phyloP scores from a whole-genome alignment of 2,797 vertebrate species.

The Pelodytes ibericus region DNA sequence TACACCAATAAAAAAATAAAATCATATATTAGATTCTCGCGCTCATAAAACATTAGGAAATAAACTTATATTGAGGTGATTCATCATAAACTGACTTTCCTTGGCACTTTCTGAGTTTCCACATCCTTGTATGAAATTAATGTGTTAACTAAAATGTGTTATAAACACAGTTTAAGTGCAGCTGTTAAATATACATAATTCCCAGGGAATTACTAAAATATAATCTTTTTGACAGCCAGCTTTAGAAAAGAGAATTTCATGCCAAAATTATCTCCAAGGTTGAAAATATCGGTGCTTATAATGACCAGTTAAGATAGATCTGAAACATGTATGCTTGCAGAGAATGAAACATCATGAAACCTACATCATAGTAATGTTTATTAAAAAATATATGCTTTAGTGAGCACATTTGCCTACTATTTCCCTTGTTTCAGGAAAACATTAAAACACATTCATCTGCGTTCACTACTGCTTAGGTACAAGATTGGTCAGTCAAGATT shows the following conservation, averaged over 20 bases:
- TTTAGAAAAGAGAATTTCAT: neutral
- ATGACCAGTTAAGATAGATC: neutral
- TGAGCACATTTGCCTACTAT: too few relatives aligned
- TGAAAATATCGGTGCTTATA: neutral
- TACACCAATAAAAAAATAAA: constrained; percentile 15
- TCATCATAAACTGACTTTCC: constrained; percentile 3
- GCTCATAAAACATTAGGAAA: neutral
- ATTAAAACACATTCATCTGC: too few relatives aligned
- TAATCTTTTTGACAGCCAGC: neutral
- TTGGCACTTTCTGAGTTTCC: constrained; percentile 18
- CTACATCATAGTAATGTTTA: too few relatives aligned
- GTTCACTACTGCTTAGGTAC: too few relatives aligned
- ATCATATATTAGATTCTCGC: neutral
- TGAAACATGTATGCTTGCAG: too few relatives aligned
- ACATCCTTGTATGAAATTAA: constrained; percentile 26
- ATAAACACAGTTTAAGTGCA: constrained; percentile 13
- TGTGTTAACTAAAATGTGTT: constrained; percentile 18
- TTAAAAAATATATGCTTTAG: too few relatives aligned
- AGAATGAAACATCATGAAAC: too few relatives aligned
- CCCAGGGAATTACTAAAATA: neutral
- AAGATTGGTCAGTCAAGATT: too few relatives aligned
- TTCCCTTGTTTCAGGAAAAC: too few relatives aligned
- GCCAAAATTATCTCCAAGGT: neutral
- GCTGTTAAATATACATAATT: neutral
- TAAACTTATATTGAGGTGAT: constrained; percentile 6